A percentile compares a stretch with the other conserved stretches of the same genome.
phyloP scores from a whole-genome alignment of 2,797 vertebrate genomes.

The Helarctos malayanus region DNA sequence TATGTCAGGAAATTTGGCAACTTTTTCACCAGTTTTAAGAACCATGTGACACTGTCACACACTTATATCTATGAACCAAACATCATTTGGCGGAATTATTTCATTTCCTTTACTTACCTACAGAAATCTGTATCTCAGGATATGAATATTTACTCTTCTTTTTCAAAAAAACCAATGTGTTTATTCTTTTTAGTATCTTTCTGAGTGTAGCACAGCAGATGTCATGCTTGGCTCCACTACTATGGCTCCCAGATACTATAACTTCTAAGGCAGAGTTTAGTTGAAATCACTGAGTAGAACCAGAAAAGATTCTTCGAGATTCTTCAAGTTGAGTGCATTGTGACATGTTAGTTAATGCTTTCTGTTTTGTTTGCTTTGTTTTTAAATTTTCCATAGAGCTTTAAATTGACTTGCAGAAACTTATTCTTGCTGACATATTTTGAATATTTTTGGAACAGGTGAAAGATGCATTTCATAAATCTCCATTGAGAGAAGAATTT shows the following conservation, averaged over 20 bases:
- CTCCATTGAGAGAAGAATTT: slow-evolving; percentile 74
- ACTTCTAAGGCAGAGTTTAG: background rate
- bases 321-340: background rate
- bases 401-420: slow-evolving; percentile 33
- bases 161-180: background rate
- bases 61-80: background rate
- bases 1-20: background rate
- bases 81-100: background rate
- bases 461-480: slow-evolving; percentile 76
- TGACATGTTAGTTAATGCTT: background rate
- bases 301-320: background rate
- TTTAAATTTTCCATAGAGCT: background rate
- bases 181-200: slow-evolving; percentile 7
- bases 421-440: slow-evolving; percentile 44
- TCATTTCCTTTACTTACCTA: background rate
- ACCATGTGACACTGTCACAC: background rate
- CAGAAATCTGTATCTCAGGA: background rate
- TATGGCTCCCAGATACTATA: background rate
- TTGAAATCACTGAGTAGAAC: background rate
- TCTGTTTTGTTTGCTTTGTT: background rate
- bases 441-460: slow-evolving; percentile 81
- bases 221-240: rapidly evolving
- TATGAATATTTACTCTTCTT: background rate
- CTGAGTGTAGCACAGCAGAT: background rate
- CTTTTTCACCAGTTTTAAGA: background rate